Conservation (phyloP, 2,797 vertebrate genomes). For the Hypotaenidia okinawae region DNA sequence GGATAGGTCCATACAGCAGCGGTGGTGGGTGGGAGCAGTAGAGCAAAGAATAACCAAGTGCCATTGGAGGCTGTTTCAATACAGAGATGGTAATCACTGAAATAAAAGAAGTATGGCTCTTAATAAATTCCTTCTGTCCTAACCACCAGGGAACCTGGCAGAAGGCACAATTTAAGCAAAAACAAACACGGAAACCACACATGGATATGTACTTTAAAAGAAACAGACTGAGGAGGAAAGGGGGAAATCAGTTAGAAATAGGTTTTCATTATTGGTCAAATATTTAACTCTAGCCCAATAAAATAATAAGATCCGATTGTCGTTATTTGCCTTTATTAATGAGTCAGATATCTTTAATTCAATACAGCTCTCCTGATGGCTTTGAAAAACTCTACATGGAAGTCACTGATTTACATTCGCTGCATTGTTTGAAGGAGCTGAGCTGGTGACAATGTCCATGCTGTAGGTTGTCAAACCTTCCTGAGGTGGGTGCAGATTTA, state of each 20-base stretch:
- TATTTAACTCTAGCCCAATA: constrained; percentile 41
- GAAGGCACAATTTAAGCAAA: neutral
- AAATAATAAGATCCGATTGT: constrained; percentile 12
- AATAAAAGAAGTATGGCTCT: neutral
- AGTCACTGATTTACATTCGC: constrained; percentile 56
- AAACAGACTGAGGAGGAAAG: neutral
- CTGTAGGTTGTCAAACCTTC: constrained; percentile 23
- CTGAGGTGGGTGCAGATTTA: neutral
- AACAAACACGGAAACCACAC: neutral
- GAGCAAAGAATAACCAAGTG: neutral
- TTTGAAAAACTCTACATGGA: constrained; percentile 27
- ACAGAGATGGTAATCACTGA: neutral
- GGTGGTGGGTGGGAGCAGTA: neutral
- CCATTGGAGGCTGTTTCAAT: neutral
- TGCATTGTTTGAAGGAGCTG: constrained; percentile 24
- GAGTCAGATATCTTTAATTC: constrained; percentile 51
- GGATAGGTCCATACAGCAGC: neutral
- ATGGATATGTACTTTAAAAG: neutral
- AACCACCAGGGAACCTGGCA: neutral
- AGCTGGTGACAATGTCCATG: constrained; percentile 27
- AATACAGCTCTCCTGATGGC: neutral
- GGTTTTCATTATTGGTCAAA: neutral
- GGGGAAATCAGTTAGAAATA: constrained; percentile 3
- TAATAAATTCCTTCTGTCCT: neutral
- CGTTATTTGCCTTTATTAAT: constrained; percentile 50